A percentile compares a stretch with the other conserved stretches of the same genome.
Evolutionary conservation across 2,888 invertebrate genomes (phyloP).

Genomic region (Adelognathus sp.): DNA sequence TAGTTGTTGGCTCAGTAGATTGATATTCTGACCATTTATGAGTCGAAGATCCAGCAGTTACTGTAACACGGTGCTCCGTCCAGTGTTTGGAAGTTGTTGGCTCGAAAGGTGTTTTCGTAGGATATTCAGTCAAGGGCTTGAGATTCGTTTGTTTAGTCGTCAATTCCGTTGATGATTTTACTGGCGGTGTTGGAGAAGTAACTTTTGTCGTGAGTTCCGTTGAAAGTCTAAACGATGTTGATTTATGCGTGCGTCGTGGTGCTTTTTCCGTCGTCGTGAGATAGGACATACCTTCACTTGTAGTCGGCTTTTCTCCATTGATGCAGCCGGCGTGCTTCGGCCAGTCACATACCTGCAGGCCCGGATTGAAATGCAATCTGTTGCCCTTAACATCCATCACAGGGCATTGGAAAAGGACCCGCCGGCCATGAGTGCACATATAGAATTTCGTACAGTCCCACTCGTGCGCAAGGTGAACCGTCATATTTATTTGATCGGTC

Average conservation of each 20-base stretch:
- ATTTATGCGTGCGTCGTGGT: background rate
- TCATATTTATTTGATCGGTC: conserved; percentile 36
- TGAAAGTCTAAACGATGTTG: background rate
- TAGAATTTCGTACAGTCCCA: conserved; percentile 57
- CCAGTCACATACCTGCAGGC: conserved; percentile 61
- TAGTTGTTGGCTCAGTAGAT: background rate
- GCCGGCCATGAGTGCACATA: conserved; percentile 46
- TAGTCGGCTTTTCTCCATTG: background rate
- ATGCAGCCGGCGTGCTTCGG: conserved; percentile 58
- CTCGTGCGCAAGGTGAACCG: conserved; percentile 61
- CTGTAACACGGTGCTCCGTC: too few relatives aligned
- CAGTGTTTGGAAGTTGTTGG: too few relatives aligned
- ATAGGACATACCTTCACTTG: conserved; percentile 4
- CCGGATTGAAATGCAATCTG: conserved; percentile 56
- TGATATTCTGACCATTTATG: too few relatives aligned
- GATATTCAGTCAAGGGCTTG: background rate
- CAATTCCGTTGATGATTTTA: background rate
- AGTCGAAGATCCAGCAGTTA: background rate
- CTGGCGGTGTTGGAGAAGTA: background rate
- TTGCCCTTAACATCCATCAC: conserved; percentile 46
- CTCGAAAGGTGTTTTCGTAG: conserved; percentile 4
- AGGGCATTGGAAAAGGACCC: conserved; percentile 52
- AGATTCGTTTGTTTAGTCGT: conserved; percentile 4
- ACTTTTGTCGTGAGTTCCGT: background rate
- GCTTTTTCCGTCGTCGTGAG: background rate